Evolutionary conservation across 2,888 invertebrate genomes (phyloP).

Genomic region (Epinotia brunnichana): DNA sequence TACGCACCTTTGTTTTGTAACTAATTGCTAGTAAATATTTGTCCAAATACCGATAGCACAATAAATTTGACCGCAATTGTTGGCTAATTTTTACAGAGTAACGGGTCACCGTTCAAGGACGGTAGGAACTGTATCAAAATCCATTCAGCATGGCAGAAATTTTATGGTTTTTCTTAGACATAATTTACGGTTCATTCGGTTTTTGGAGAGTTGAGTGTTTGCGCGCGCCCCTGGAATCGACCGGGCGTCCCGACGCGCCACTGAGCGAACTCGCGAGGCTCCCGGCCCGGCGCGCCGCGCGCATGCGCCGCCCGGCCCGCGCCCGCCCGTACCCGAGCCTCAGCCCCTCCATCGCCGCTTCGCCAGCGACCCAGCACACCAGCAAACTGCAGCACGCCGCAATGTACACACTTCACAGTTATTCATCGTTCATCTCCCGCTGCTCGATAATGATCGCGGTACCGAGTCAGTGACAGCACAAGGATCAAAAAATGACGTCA

Average conservation of each 20-base stretch:
- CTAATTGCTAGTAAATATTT: constrained; percentile 50
- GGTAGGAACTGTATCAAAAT: not conserved
- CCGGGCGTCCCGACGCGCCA: constrained; percentile 80
- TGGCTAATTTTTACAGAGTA: constrained; percentile 7
- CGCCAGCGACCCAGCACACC: constrained; percentile 43
- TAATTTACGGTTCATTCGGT: constrained; percentile 63
- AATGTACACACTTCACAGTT: constrained; percentile 54
- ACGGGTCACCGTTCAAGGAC: constrained; percentile 1
- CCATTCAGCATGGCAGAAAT: constrained; percentile 23
- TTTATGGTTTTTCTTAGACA: constrained; percentile 54
- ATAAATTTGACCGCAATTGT: constrained; percentile 25
- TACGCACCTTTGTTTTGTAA: constrained; percentile 56
- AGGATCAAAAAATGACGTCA: constrained; percentile 64
- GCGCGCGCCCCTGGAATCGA: constrained; percentile 78
- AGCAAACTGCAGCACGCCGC: constrained; percentile 47
- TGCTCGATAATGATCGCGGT: constrained; percentile 46
- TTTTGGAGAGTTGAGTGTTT: constrained; percentile 57
- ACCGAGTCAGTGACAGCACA: constrained; percentile 55
- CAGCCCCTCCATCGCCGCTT: constrained; percentile 33
- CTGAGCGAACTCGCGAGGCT: constrained; percentile 73
- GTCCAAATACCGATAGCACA: constrained; percentile 40
- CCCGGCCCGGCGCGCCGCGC: constrained; percentile 65
- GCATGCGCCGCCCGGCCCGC: constrained; percentile 65
- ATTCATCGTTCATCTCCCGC: constrained; percentile 46
- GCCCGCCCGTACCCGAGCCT: constrained; percentile 46